A percentile compares a stretch with the other conserved stretches of the same genome.
phyloP scores from a whole-genome alignment of 2,797 vertebrate genomes.

The Phalanger gymnotis region DNA sequence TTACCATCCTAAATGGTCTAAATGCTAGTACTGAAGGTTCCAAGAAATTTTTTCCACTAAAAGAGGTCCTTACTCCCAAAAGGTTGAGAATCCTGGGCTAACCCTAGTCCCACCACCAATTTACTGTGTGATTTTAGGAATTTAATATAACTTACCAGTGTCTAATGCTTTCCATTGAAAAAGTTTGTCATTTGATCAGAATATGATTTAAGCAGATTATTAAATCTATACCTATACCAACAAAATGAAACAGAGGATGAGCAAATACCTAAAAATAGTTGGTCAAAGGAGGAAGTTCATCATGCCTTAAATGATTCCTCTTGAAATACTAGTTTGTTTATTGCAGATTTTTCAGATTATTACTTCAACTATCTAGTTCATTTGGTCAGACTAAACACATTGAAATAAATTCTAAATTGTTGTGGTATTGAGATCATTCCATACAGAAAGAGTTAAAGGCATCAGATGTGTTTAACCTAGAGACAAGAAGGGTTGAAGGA shows the following conservation, averaged over 20 bases:
- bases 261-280: background rate
- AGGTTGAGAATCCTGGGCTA: background rate
- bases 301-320: background rate
- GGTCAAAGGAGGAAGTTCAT: background rate
- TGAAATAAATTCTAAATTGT: background rate
- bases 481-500: background rate
- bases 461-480: background rate
- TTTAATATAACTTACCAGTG: background rate
- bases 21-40: background rate
- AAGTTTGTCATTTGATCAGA: background rate
- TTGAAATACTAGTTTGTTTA: background rate
- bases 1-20: background rate
- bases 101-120: background rate
- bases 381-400: slow-evolving; percentile 11
- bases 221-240: background rate
- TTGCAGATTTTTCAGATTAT: background rate
- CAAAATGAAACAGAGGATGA: background rate
- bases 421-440: background rate
- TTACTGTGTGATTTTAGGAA: background rate
- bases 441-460: background rate
- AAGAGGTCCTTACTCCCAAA: background rate
- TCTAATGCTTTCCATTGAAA: background rate
- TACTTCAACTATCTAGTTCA: slow-evolving; percentile 13
- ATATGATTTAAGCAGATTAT: background rate
- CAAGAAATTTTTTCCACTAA: background rate